Percentiles rank a stretch among this genome's conserved stretches.
Evolutionary conservation across 2,888 invertebrate genomes (phyloP).

Genomic region (Epinotia nisella): DNA sequence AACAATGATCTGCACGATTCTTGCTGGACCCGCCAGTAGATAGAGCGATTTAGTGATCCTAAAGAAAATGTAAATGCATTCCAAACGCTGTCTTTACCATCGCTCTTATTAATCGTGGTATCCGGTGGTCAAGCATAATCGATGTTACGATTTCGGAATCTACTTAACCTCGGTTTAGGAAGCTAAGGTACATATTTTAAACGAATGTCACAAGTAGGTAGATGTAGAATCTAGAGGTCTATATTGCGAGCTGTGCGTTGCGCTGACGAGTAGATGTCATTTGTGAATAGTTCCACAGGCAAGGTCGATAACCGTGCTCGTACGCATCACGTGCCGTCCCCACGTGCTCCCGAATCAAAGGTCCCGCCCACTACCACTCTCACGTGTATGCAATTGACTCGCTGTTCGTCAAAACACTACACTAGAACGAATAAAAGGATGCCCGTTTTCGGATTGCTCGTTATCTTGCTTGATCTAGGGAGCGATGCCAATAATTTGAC

Average conservation of each 20-base stretch:
- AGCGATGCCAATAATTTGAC: not conserved
- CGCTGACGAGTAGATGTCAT: not conserved
- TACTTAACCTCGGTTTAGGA: too few species aligned
- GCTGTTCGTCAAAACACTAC: constrained; percentile 13
- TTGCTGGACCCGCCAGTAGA: not conserved
- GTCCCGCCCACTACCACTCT: constrained; percentile 34
- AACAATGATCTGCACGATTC: too few species aligned
- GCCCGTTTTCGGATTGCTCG: constrained; percentile 6
- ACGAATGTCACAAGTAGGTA: not conserved
- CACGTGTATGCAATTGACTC: constrained; percentile 27
- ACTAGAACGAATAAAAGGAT: constrained; percentile 1
- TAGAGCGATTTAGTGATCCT: not conserved
- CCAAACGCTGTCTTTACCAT: too few species aligned
- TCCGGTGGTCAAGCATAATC: not conserved
- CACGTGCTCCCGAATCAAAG: constrained; percentile 38
- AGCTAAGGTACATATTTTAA: not conserved
- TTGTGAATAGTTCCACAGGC: constrained; percentile 7
- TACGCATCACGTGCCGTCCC: constrained; percentile 33
- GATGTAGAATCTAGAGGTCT: not conserved
- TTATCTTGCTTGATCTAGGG: not conserved
- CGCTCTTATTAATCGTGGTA: not conserved
- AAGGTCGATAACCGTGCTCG: constrained; percentile 38
- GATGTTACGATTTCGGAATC: too few species aligned
- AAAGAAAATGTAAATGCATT: too few species aligned
- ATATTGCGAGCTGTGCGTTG: not conserved